Evolutionary conservation across 2,113 vertebrate genomes (phyloP), one percentile per base, ranked within the genome.

Genomic region (Chloebia gouldiae): DNA sequence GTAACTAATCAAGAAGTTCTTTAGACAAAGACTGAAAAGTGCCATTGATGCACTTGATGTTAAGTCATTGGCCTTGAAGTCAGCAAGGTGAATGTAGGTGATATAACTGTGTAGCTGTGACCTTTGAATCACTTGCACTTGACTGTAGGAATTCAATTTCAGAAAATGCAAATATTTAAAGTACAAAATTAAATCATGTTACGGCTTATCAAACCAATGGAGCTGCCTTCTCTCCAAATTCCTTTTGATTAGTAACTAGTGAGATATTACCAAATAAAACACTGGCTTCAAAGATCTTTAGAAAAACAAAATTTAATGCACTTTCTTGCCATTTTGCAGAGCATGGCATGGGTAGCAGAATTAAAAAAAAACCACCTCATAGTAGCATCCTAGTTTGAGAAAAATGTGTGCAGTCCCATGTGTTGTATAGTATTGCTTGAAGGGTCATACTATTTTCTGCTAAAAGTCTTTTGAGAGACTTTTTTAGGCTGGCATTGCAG

Each of bases 81-180:
- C 33, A 82, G 24, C 50, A 45, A 92, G 44, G 37, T 66, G 66
- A 65, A 23, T 12, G 33, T 70, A 10, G 39, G 45, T 90, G 70
- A 30, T 77, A 31, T 25, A 90, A 59, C 47, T 54, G 14, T 37
- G 16, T 23, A 47, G 45, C 71, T 94, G 49, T 90, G 91, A 84
- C 93, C 84, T 91, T 69, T 80, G 54, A 91, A 63, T 95, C 15
- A 44, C 81, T 70, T 88, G 66, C 63, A 63, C 93, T 95, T 88
- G 35, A 77, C 63, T 54, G 22, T 3, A 87, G 78, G 93, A 95
- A 90, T 95, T 88, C 66, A 80, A 42, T 91, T 94, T 91, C 78
- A 82, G 60, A 73, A 92, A 92, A 88, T 56, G 54, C 59, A 96
- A 92, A 92, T 94, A 97, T 95, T 95, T 79, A 23, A 94, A 94